phyloP scores from a whole-genome alignment of 2,888 invertebrate species.

The Ectemnius cavifrons region DNA sequence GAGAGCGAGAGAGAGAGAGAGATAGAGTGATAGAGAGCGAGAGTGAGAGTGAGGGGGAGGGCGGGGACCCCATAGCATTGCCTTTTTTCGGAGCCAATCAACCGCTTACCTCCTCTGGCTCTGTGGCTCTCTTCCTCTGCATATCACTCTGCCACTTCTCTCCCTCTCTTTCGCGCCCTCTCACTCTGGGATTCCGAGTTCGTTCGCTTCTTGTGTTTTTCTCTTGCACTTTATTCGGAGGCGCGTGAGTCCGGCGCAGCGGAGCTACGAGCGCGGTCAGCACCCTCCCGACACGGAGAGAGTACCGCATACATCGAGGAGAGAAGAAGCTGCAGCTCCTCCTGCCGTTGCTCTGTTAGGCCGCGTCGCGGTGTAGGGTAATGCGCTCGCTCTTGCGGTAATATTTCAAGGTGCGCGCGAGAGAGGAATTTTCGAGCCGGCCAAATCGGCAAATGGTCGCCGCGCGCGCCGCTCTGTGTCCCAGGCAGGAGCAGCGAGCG shows the following conservation, averaged over 20 bases:
- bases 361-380: constrained; percentile 53
- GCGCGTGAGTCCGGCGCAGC: constrained; percentile 38
- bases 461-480: constrained; percentile 42
- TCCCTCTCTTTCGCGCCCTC: constrained; percentile 9
- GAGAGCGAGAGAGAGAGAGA: not conserved
- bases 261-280: constrained; percentile 49
- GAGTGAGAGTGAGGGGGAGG: not conserved
- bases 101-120: constrained; percentile 54
- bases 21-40: not conserved
- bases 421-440: constrained; percentile 61
- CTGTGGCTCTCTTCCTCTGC: constrained; percentile 26
- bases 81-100: constrained; percentile 75
- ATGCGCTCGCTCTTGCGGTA: constrained; percentile 65
- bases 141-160: constrained; percentile 10
- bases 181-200: constrained; percentile 15
- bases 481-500: constrained; percentile 1
- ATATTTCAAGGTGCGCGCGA: constrained; percentile 68
- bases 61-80: constrained; percentile 56
- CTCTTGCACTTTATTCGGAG: constrained; percentile 30
- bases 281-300: too few species aligned
- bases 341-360: constrained; percentile 24
- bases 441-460: constrained; percentile 32
- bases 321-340: too few species aligned
- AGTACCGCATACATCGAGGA: too few species aligned
- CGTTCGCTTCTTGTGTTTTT: constrained; percentile 18